Percentiles rank a stretch among this genome's conserved stretches.
Conservation (phyloP, 2,797 vertebrate species). For the Margarornis squamiger region DNA sequence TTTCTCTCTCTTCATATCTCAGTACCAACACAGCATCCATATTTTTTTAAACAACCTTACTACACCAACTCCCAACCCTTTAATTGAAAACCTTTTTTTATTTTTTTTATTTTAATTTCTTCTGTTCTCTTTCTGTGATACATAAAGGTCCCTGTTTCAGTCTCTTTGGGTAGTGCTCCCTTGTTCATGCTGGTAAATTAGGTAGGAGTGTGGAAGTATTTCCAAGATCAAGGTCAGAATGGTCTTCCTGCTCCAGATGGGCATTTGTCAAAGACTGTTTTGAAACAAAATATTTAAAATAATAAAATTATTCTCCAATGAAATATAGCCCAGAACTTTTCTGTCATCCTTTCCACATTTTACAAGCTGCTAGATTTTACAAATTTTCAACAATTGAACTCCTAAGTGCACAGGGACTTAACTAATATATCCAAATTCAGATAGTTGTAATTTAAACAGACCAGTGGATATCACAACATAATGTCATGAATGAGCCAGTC, state of each 20-base stretch:
- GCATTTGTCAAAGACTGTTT: background rate
- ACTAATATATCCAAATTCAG: background rate
- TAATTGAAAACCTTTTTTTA: background rate
- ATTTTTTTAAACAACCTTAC: background rate
- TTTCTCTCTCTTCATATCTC: background rate
- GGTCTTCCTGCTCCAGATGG: background rate
- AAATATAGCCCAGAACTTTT: background rate
- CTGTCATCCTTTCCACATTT: background rate
- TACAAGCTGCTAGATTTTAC: background rate
- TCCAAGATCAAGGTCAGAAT: background rate
- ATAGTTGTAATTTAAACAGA: background rate
- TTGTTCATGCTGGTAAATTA: background rate
- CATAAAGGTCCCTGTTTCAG: background rate
- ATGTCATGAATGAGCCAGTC: background rate
- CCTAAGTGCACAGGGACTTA: background rate
- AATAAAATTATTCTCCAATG: background rate
- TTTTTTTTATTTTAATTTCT: background rate
- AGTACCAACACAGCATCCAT: background rate
- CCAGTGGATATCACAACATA: background rate
- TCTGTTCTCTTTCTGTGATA: background rate
- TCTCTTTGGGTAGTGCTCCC: background rate
- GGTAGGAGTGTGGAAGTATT: background rate
- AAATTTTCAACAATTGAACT: background rate
- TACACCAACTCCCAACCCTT: background rate
- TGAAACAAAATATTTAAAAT: background rate